Evolutionary conservation across 2,888 invertebrate species (phyloP).

Genomic region (Mesorhabditis belari): DNA sequence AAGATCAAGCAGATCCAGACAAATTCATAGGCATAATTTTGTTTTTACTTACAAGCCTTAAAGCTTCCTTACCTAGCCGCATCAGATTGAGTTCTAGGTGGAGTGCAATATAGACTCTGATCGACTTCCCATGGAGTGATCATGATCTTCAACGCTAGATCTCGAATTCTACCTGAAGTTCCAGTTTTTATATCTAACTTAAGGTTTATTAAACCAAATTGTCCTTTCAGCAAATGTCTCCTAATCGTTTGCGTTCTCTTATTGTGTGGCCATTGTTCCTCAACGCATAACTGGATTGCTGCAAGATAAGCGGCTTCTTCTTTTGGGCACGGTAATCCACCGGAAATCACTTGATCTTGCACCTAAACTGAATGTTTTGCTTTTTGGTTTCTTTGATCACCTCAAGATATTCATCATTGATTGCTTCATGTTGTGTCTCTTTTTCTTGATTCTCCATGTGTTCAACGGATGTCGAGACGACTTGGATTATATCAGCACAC

Average conservation of each 20-base stretch:
- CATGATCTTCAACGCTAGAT: conserved; percentile 52
- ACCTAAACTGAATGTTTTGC: conserved; percentile 56
- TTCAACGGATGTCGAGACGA: conserved; percentile 39
- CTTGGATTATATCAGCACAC: conserved; percentile 50
- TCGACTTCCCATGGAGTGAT: conserved; percentile 53
- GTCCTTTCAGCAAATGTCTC: conserved; percentile 50
- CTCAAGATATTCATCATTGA: conserved; percentile 59
- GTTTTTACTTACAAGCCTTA: no score
- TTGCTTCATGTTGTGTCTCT: conserved; percentile 56
- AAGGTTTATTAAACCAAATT: conserved; percentile 36
- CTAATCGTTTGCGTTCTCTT: conserved; percentile 50
- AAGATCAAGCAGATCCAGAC: no score
- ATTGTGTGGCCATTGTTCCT: conserved; percentile 58
- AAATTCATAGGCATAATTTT: no score
- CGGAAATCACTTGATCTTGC: conserved; percentile 62
- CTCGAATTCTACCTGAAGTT: conserved; percentile 48
- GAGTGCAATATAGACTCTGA: conserved; percentile 44
- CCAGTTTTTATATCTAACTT: no score
- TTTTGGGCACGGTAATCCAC: conserved; percentile 61
- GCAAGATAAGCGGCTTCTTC: conserved; percentile 65
- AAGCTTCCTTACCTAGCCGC: conserved; percentile 13
- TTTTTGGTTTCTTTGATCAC: conserved; percentile 42
- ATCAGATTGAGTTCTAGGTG: conserved; percentile 35
- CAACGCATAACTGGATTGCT: conserved; percentile 64
- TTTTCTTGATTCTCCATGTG: conserved; percentile 56